Conservation (phyloP, 2,888 invertebrate species). For the Strigamia maritima region DNA sequence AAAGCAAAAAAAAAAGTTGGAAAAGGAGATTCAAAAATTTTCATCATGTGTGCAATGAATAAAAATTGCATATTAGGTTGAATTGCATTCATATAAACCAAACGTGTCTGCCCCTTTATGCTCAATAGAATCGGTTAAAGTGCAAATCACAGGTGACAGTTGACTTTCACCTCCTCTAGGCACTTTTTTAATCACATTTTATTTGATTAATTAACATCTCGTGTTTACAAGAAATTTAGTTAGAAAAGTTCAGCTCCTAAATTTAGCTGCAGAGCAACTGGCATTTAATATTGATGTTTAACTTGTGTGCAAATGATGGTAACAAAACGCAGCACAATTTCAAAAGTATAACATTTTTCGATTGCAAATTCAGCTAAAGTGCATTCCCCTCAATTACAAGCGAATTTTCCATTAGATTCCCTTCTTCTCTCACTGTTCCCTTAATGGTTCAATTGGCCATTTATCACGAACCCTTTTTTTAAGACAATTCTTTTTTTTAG, state of each 20-base stretch:
- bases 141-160: conserved; percentile 9
- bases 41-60: background rate
- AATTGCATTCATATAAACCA: background rate
- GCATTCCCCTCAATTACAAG: background rate
- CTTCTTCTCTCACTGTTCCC: background rate
- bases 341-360: background rate
- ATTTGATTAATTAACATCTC: conserved; percentile 10
- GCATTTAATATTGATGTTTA: background rate
- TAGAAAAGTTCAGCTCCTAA: background rate
- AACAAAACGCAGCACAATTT: background rate
- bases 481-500: background rate
- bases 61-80: background rate
- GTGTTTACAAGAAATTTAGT: background rate
- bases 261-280: background rate
- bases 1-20: too few species aligned
- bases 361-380: background rate
- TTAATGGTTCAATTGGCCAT: background rate
- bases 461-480: background rate
- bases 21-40: background rate
- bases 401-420: background rate
- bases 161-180: conserved; percentile 6
- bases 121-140: background rate
- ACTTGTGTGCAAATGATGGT: background rate
- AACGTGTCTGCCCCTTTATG: background rate
- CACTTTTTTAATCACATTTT: conserved; percentile 1